Evolutionary conservation across 2,888 invertebrate species (phyloP), one percentile per base, ranked within the genome.

Genomic region (Tricholauxania praeusta): DNA sequence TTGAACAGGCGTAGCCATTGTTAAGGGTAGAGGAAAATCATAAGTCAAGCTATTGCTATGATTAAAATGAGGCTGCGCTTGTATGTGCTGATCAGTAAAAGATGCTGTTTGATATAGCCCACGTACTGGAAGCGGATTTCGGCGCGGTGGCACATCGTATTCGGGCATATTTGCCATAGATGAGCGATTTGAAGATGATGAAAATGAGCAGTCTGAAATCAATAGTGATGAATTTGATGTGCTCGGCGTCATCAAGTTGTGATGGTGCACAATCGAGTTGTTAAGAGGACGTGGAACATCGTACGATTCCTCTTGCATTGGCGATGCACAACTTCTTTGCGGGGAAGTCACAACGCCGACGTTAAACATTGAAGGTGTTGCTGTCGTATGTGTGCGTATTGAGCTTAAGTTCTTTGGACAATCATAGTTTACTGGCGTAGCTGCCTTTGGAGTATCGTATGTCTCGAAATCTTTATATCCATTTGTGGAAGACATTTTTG

Each of bases 121-220:
- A 17, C 85, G 84, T 62, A 86, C 82, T 0, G 83, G 85, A 76
- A 83, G 83, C 19, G 91, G 87, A 79, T 86, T 86, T 22, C 84
- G 88, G 78, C 90, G 88, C 8, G 93, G 88, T 8, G 93, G 93
- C 76, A 92, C 89, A 83, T 93, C 93, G 85, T 93, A 93, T 80
- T 93, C 93, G 14, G 92, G 90, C 86, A 91, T 91, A 79, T 89
- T 90, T 19, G 88, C 88, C 76, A 90, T 79, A 72, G 89, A 90
- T 47, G 89, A 90, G 71, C 88, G 86, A 81, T 90, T 90, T 22
- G 90, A 90, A 74, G 87, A 87, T 71, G 87, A 87, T 70, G 87
- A 87, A 77, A 90, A 89, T 64, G 86, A 85, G 75, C 91, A 91
- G 80, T 92, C 91, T 72, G 91, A 89, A 80, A 91, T 89, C 71